Percentiles rank a stretch among this genome's conserved stretches.
These are phyloP conservation scores for Oreochromis aureus DNA, from an alignment of 2,113 vertebrate species.

Conservation along the genomic window DNA sequence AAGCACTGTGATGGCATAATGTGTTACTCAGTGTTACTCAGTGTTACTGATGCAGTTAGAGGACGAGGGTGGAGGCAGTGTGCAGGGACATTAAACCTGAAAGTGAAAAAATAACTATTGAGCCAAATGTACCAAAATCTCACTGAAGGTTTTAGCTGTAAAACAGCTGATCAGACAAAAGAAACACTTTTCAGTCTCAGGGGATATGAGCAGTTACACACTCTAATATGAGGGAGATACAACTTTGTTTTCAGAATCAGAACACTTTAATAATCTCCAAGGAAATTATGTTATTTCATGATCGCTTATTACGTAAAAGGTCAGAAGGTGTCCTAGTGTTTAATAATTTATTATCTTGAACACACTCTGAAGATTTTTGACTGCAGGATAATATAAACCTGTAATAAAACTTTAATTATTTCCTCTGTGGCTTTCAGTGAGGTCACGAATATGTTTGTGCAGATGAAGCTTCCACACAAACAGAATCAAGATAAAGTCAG, in stretches of 20 bases:
- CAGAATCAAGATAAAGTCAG: not conserved
- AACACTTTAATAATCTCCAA: not conserved
- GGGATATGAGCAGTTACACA: accelerated
- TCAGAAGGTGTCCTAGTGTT: accelerated
- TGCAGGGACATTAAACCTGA: not conserved
- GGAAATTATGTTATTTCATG: not conserved
- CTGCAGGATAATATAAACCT: not conserved
- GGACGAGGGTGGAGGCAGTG: accelerated
- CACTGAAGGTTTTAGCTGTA: not conserved
- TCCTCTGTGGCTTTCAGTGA: accelerated
- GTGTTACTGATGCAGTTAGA: accelerated
- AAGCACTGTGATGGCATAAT: accelerated
- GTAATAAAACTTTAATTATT: not conserved
- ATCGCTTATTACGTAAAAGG: accelerated
- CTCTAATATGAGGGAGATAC: not conserved
- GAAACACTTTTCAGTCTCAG: accelerated
- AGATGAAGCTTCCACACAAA: not conserved
- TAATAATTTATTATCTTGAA: not conserved
- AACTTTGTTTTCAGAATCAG: too few relatives aligned
- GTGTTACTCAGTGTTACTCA: accelerated
- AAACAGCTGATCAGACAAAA: not conserved
- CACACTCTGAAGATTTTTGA: not conserved
- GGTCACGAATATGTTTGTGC: accelerated
- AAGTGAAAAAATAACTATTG: accelerated
- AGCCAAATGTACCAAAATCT: not conserved